These are phyloP conservation scores for Redunca redunca DNA, from an alignment of 2,113 vertebrate genomes.

Conservation along the genomic window DNA sequence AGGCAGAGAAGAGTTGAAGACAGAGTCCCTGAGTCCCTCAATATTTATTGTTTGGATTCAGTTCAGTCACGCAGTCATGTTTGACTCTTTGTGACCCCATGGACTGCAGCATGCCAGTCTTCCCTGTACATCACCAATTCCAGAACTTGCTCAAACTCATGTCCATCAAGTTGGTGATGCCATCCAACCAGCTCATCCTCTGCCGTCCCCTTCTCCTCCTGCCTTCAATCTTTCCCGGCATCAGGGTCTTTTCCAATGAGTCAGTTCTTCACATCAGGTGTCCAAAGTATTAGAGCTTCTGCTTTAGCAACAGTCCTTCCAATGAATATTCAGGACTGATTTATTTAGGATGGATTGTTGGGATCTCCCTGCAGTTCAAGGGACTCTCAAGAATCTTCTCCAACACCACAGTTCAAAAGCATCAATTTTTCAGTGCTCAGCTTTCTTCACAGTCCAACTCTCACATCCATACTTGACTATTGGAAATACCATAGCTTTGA, in stretches of 20 bases:
- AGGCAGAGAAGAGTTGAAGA: neutral
- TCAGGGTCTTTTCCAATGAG: neutral
- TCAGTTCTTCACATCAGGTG: neutral
- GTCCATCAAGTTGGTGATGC: neutral
- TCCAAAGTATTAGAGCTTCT: neutral
- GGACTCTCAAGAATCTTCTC: neutral
- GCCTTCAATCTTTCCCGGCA: neutral
- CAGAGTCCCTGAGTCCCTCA: neutral
- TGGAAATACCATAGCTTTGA: neutral
- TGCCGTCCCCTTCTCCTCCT: neutral
- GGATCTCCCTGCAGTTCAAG: neutral
- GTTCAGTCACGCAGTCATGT: fast-evolving
- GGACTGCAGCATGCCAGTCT: neutral
- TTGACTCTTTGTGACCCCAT: neutral
- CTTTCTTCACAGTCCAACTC: neutral
- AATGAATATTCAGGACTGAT: neutral
- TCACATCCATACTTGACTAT: neutral
- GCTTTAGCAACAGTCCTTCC: neutral
- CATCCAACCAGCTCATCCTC: neutral
- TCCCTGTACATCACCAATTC: neutral
- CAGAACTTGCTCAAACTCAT: neutral
- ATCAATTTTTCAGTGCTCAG: neutral
- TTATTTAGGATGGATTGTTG: neutral
- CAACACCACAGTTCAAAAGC: neutral
- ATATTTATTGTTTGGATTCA: neutral